Evolutionary conservation across 2,113 vertebrate genomes (phyloP).

Genomic region (Paratilapia polleni): DNA sequence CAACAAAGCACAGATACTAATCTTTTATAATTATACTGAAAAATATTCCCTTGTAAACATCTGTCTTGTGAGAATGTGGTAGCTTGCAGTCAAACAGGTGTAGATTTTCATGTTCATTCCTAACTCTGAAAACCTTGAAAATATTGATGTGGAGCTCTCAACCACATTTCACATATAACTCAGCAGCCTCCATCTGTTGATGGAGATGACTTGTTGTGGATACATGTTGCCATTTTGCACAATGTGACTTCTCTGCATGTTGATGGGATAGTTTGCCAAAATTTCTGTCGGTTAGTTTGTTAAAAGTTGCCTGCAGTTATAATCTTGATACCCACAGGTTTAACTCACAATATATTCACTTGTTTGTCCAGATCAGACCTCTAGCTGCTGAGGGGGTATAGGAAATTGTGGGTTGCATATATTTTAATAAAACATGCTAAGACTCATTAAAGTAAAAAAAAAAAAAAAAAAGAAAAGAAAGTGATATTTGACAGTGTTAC

Average conservation of each 20-base stretch:
- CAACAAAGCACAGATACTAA: not conserved
- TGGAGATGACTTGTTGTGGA: not conserved
- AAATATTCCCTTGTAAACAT: not conserved
- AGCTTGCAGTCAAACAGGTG: not conserved
- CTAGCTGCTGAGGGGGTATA: not conserved
- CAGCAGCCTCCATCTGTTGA: not conserved
- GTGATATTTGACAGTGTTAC: not conserved
- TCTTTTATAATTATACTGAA: not conserved
- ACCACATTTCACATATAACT: not conserved
- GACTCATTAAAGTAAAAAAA: no score
- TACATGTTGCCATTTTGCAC: constrained; percentile 1
- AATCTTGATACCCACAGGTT: not conserved
- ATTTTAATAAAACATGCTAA: not conserved
- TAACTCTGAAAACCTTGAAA: constrained; percentile 6
- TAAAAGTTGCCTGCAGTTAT: not conserved
- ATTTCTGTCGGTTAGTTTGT: not conserved
- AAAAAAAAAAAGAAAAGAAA: no score
- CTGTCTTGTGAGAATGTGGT: not conserved
- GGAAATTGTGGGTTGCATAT: not conserved
- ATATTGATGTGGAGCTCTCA: not conserved
- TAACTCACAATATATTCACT: not conserved
- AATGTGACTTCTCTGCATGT: not conserved
- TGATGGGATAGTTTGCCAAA: not conserved
- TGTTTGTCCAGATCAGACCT: not conserved
- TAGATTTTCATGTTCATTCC: not conserved